These are phyloP conservation scores for Calliphora vomitoria DNA, from an alignment of 2,888 invertebrate species.

Conservation along the genomic window DNA sequence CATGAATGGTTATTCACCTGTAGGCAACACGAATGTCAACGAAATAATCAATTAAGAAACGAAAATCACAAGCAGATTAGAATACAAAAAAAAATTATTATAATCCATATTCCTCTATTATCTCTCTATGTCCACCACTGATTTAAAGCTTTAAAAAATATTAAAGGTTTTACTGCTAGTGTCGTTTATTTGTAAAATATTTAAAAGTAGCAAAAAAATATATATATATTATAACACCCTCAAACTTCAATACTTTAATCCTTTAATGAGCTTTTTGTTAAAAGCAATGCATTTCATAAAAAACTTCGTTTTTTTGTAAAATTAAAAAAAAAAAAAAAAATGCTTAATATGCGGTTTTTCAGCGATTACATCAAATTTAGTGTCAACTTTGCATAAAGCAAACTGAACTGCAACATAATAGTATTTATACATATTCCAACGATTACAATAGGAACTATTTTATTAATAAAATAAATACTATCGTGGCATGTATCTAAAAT, in stretches of 20 bases:
- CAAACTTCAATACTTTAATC: background rate
- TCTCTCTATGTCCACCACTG: no score
- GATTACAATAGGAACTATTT: conserved; percentile 42
- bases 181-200: no score
- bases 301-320: background rate
- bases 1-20: no score
- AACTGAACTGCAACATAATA: conserved; percentile 5
- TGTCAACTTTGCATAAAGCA: conserved; percentile 48
- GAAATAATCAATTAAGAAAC: no score
- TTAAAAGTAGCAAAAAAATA: no score
- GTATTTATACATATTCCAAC: background rate
- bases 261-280: conserved; percentile 25
- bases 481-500: conserved; percentile 46
- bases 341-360: conserved; percentile 2
- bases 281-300: conserved; percentile 1
- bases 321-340: background rate
- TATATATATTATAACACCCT: background rate
- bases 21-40: no score
- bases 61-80: no score
- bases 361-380: conserved; percentile 65
- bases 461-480: conserved; percentile 50
- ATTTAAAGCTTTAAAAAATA: no score
- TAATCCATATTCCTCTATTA: no score
- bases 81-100: no score
- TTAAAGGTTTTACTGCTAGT: no score